phyloP scores from a whole-genome alignment of 2,888 invertebrate species.

The Eulithis testata region DNA sequence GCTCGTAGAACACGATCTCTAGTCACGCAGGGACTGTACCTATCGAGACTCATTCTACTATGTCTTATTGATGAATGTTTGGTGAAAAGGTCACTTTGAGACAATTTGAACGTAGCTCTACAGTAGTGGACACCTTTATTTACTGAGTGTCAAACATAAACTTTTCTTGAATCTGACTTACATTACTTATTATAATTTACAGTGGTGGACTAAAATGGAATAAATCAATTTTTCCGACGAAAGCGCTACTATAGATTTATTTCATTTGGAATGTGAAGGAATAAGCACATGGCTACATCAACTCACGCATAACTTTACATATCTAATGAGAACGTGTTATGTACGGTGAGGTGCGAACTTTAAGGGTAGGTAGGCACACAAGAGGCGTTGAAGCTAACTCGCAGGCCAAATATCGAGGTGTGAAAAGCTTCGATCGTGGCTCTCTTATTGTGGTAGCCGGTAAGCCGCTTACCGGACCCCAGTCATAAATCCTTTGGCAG shows the following conservation, averaged over 20 bases:
- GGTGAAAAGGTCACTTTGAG: conserved; percentile 54
- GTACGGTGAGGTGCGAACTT: conserved; percentile 76
- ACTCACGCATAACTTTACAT: conserved; percentile 4
- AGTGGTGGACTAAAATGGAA: no score
- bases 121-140: background rate
- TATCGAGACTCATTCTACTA: conserved; percentile 42
- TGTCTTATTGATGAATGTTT: conserved; percentile 50
- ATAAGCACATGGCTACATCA: background rate
- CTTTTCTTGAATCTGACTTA: no score
- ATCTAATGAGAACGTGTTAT: conserved; percentile 72
- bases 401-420: conserved; percentile 79
- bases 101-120: conserved; percentile 27
- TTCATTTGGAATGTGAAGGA: conserved; percentile 2
- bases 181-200: no score
- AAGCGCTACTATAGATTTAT: no score
- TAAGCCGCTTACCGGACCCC: conserved; percentile 76
- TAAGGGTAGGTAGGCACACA: conserved; percentile 79
- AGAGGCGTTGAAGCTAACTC: conserved; percentile 80
- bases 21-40: conserved; percentile 64
- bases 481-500: conserved; percentile 66
- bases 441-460: conserved; percentile 71
- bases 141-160: no score
- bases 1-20: conserved; percentile 59
- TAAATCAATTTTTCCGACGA: no score
- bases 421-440: conserved; percentile 75